Evolutionary conservation across 2,113 vertebrate species (phyloP), one percentile per base, ranked within the genome.

Genomic region (Catharus bicknelli): DNA sequence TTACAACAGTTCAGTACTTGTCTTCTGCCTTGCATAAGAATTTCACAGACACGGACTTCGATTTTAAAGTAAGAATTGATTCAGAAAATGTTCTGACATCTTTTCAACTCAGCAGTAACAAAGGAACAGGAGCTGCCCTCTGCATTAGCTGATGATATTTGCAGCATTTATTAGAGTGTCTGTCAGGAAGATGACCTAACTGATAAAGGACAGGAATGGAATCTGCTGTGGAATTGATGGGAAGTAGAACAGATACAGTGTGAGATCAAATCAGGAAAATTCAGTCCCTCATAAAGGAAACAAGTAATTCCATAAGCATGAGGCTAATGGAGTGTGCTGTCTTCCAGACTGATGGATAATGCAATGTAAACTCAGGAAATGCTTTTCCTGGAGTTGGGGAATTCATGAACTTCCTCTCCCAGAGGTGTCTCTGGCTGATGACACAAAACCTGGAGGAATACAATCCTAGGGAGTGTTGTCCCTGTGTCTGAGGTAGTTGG

Each of bases 11-110:
- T 69, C 99, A 99, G 96, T 99, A 98, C 85, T 97, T 99, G 63
- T 99, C 98, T 26, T 98, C 99, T 62, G 99, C 99, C 20, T 97
- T 99, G 90, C 99, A 99, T 96, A 99, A 99, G 98, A 99, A 99
- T 97, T 99, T 99, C 86, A 98, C 98, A 4, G 99, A 99, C 30
- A 97, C 98, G 3, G 99, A 99, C 91, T 99, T 99, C 89, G 99
- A 99, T 97, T 99, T 99, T 90, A 99, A 99, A 98, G 99, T 99
- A 96, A 51, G 96, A 95, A 93, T 48, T 82, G 89, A 73, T 70
- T 34, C 58, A 79, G 38, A 83, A 87, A 88, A 43, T 30, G 10
- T 83, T 48, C 47, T n/a, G 61, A 17, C 30, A 63, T 93, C 54
- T 66, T 91, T 73, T 59, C 59, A 84, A 79, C 48, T 27, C 29